phyloP scores from a whole-genome alignment of 1,140 invertebrate genomes.

The Drosophila pectinifera region DNA sequence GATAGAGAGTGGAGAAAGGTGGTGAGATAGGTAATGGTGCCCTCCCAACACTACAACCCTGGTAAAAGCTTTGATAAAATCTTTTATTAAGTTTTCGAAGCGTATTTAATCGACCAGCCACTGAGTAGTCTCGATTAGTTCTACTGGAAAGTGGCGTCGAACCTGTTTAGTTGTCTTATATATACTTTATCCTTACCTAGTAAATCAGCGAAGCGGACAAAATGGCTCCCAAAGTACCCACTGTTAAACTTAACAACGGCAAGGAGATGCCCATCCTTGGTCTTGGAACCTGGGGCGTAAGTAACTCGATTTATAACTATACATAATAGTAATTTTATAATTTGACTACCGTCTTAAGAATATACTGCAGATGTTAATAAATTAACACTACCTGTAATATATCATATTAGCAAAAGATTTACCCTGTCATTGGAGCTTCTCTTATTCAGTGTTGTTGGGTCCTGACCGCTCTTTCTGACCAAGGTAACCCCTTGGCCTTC shows the following conservation, averaged over 20 bases:
- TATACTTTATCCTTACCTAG: slow-evolving; percentile 28
- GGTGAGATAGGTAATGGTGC: not conserved
- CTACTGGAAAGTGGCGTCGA: not conserved
- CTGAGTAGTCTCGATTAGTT: slow-evolving; percentile 45
- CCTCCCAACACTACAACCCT: slow-evolving; percentile 19
- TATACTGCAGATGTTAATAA: not conserved
- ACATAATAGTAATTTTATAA: too few relatives aligned
- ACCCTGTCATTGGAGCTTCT: not conserved
- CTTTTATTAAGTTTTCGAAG: slow-evolving; percentile 13
- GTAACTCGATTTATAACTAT: slow-evolving; percentile 44
- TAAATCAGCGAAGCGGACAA: slow-evolving; percentile 1
- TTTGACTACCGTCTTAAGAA: too few relatives aligned
- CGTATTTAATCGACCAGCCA: slow-evolving; percentile 60
- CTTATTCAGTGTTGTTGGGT: not conserved
- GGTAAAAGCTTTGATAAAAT: slow-evolving; percentile 34
- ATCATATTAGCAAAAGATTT: not conserved
- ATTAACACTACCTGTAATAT: not conserved
- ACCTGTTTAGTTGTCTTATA: not conserved
- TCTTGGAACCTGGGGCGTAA: slow-evolving; percentile 92
- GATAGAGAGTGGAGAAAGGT: not conserved
- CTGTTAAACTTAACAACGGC: slow-evolving; percentile 88
- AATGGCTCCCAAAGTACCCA: slow-evolving; percentile 84
- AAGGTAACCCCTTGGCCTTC: slow-evolving; percentile 60
- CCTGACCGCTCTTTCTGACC: slow-evolving; percentile 3
- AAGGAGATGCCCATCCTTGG: slow-evolving; percentile 89